These are phyloP conservation scores for Lochmaea capreae DNA, from an alignment of 2,888 invertebrate genomes.

Conservation along the genomic window DNA sequence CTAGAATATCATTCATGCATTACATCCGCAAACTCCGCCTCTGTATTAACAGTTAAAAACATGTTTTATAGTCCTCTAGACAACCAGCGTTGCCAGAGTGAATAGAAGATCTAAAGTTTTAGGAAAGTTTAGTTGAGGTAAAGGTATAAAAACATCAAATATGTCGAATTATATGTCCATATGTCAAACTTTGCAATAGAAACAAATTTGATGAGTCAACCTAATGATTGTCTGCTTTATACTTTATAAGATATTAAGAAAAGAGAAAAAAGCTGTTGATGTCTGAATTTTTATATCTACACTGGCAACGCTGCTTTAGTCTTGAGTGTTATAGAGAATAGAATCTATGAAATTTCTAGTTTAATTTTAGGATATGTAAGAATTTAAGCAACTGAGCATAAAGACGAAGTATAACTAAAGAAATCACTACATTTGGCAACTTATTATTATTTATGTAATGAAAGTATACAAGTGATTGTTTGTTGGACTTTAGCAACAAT, in stretches of 20 bases:
- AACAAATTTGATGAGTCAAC: neutral
- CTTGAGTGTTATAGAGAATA: neutral
- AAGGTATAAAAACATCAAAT: no score
- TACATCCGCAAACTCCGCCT: neutral
- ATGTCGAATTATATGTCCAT: no score
- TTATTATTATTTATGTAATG: neutral
- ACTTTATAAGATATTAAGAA: no score
- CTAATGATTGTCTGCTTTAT: no score
- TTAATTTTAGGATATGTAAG: conserved; percentile 14
- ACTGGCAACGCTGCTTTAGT: neutral
- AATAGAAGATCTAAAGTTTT: neutral
- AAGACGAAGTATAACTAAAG: neutral
- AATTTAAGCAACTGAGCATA: neutral
- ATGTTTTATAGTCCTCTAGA: neutral
- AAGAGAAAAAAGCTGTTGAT: no score
- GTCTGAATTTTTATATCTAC: neutral
- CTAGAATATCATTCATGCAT: neutral
- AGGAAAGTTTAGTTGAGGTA: neutral
- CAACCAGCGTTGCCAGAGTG: neutral
- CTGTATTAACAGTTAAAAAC: neutral
- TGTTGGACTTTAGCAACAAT: neutral
- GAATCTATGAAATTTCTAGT: conserved; percentile 1
- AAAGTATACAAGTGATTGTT: neutral
- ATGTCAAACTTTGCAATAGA: neutral
- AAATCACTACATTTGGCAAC: conserved; percentile 6